A percentile compares a stretch with the other conserved stretches of the same genome.
Evolutionary conservation across 2,113 vertebrate genomes (phyloP).

Genomic region (Eonycteris spelaea): DNA sequence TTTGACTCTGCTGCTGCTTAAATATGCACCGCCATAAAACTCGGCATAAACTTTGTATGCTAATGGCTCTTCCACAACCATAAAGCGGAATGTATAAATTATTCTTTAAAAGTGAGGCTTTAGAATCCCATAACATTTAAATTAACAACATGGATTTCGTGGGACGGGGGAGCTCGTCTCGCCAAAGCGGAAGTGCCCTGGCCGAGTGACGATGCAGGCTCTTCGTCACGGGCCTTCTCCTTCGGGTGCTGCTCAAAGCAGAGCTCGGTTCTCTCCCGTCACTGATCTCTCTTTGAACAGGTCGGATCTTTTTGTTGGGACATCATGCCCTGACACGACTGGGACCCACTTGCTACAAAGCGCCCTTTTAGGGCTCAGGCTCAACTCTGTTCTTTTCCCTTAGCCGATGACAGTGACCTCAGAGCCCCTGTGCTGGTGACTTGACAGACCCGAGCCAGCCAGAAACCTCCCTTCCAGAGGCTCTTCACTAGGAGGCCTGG

Average conservation of each 20-base stretch:
- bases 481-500: background rate
- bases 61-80: background rate
- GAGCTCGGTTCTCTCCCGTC: fast-evolving
- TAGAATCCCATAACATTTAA: background rate
- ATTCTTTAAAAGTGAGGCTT: background rate
- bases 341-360: background rate
- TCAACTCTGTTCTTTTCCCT: background rate
- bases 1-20: background rate
- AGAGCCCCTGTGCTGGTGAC: too few relatives aligned
- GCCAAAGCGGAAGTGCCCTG: background rate
- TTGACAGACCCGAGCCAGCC: too few relatives aligned
- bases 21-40: background rate
- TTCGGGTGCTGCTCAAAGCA: background rate
- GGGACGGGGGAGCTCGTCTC: background rate
- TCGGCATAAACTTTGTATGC: background rate
- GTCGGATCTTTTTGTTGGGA: background rate
- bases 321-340: fast-evolving
- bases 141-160: background rate
- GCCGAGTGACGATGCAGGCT: fast-evolving
- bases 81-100: background rate
- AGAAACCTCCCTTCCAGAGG: too few relatives aligned
- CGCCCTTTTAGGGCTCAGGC: background rate
- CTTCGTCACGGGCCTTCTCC: fast-evolving
- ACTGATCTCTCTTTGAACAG: background rate
- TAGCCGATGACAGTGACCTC: background rate